phyloP scores from a whole-genome alignment of 2,797 vertebrate species.

The Gorsachius magnificus region DNA sequence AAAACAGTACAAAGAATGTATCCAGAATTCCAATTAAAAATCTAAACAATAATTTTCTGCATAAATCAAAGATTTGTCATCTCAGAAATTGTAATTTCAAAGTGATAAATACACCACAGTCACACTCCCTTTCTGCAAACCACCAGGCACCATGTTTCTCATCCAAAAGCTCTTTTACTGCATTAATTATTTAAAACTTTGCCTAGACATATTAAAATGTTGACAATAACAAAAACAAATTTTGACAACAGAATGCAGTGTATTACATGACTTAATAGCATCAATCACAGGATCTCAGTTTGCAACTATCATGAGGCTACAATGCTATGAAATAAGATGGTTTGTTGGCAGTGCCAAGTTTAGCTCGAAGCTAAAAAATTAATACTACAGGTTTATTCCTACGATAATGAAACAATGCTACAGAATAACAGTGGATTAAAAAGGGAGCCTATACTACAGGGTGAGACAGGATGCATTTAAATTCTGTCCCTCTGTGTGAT shows the following conservation, averaged over 20 bases:
- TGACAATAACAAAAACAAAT: constrained; percentile 14
- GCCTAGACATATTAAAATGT: not conserved
- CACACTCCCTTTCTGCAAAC: not conserved
- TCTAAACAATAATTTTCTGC: not conserved
- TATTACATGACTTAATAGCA: not conserved
- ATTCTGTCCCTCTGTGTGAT: not conserved
- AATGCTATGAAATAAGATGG: not conserved
- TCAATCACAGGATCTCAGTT: not conserved
- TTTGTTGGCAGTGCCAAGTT: not conserved
- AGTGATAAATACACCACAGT: not conserved
- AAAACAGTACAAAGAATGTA: not conserved
- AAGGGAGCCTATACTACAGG: not conserved
- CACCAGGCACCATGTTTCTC: not conserved
- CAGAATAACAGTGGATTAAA: not conserved
- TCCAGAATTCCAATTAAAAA: not conserved
- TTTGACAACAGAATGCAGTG: not conserved
- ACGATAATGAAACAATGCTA: not conserved
- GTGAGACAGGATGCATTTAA: not conserved
- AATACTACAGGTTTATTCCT: not conserved
- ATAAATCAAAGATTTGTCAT: not conserved
- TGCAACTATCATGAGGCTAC: not conserved
- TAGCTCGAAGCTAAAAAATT: not conserved
- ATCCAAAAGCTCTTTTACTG: not conserved
- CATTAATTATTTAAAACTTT: constrained; percentile 18
- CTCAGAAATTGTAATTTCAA: not conserved